Conservation (phyloP, 1,140 invertebrate species). For the Drosophila kanapiae region DNA sequence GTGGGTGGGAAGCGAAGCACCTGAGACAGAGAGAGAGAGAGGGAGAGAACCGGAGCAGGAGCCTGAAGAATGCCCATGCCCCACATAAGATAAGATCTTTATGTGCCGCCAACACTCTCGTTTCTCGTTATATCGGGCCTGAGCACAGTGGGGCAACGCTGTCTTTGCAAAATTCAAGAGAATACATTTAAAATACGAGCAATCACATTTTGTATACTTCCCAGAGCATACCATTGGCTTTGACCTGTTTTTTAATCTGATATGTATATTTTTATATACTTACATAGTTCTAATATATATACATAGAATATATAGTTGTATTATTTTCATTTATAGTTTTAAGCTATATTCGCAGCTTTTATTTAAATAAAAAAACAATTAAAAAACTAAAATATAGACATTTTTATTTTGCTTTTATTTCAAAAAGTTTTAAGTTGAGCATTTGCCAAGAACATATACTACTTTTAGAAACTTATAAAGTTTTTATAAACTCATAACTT, state of each 20-base stretch:
- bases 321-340: background rate
- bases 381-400: accelerated
- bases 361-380: background rate
- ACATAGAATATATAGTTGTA: background rate
- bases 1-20: constrained; percentile 23
- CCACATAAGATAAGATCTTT: constrained; percentile 44
- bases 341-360: background rate
- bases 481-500: too few species aligned
- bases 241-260: background rate
- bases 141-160: background rate
- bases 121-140: constrained; percentile 10
- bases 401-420: background rate
- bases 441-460: background rate
- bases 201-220: background rate
- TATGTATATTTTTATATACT: background rate
- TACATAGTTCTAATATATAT: background rate
- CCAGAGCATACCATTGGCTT: too few species aligned
- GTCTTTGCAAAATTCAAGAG: background rate
- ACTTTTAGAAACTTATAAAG: too few species aligned
- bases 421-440: too few species aligned
- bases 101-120: constrained; percentile 10
- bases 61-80: constrained; percentile 36
- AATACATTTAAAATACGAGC: background rate
- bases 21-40: background rate
- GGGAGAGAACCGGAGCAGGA: background rate